These are phyloP conservation scores for Pogonocherus hispidulus DNA, from an alignment of 2,888 invertebrate species.

Conservation along the genomic window DNA sequence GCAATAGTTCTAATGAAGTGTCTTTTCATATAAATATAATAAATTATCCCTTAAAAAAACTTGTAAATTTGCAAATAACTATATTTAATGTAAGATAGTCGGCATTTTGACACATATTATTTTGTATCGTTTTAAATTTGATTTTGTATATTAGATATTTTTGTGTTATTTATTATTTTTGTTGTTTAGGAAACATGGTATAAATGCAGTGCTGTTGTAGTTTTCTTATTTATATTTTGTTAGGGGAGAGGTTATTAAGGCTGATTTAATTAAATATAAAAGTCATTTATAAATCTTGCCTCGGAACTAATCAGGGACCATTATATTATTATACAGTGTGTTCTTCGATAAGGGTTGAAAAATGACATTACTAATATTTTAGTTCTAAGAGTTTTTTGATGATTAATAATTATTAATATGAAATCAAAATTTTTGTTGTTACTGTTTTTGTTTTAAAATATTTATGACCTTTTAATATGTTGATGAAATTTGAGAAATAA, in stretches of 20 bases:
- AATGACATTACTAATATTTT: too few species aligned
- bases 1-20: too few species aligned
- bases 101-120: slow-evolving; percentile 7
- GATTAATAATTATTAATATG: too few species aligned
- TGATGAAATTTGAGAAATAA: too few species aligned
- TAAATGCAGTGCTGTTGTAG: slow-evolving; percentile 2
- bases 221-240: background rate
- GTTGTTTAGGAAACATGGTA: background rate
- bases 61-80: slow-evolving; percentile 14
- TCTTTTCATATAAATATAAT: background rate
- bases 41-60: background rate
- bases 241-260: slow-evolving; percentile 2
- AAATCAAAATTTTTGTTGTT: too few species aligned
- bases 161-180: background rate
- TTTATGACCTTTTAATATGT: too few species aligned
- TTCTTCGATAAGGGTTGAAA: background rate
- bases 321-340: background rate
- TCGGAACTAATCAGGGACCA: background rate
- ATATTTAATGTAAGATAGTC: background rate
- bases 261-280: background rate
- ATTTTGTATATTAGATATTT: background rate
- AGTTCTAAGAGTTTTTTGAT: too few species aligned
- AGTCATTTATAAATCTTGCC: background rate
- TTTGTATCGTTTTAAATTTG: background rate
- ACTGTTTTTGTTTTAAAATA: too few species aligned